These are phyloP conservation scores for Chelonia mydas DNA, from an alignment of 2,797 vertebrate species.

Conservation along the genomic window DNA sequence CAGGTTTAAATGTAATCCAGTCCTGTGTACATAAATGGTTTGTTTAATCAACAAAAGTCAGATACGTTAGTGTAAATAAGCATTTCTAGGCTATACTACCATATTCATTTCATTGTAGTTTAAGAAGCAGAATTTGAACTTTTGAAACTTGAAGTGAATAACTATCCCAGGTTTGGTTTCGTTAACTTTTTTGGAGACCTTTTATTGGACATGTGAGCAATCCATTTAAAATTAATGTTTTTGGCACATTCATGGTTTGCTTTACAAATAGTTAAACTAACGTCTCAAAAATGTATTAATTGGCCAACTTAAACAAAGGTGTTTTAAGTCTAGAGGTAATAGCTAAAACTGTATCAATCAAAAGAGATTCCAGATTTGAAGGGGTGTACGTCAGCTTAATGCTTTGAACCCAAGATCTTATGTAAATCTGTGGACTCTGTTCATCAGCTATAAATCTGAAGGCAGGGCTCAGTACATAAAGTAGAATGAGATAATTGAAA, in stretches of 20 bases:
- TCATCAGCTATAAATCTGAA: background rate
- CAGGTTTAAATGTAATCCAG: too few species aligned
- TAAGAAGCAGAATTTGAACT: background rate
- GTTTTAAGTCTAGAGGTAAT: background rate
- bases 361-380: background rate
- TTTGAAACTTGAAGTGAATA: background rate
- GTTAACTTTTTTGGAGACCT: background rate
- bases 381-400: background rate
- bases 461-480: background rate
- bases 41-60: too few species aligned
- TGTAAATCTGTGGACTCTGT: accelerated
- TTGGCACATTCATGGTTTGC: background rate
- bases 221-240: background rate
- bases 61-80: too few species aligned
- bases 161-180: background rate
- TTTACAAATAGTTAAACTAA: background rate
- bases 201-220: background rate
- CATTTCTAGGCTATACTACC: too few species aligned
- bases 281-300: background rate
- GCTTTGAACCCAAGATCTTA: background rate
- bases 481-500: background rate
- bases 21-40: too few species aligned
- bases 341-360: background rate
- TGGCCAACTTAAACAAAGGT: background rate
- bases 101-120: too few species aligned